phyloP scores from a whole-genome alignment of 2,797 vertebrate species.

The Astyanax mexicanus region DNA sequence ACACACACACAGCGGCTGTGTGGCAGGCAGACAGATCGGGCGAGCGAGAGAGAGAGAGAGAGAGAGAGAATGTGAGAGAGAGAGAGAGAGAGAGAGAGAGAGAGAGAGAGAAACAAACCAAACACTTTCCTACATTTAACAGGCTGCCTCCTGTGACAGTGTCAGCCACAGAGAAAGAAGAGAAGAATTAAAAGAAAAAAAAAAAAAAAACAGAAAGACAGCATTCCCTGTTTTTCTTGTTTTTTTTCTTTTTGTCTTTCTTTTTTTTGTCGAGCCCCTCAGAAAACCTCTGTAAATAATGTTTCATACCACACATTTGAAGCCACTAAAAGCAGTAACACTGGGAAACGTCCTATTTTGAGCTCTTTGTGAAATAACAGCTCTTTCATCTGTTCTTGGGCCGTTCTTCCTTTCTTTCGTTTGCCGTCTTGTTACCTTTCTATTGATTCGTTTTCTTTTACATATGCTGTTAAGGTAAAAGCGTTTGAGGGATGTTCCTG shows the following conservation, averaged over 20 bases:
- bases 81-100: background rate
- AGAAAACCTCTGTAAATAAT: constrained; percentile 49
- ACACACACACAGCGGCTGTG: constrained; percentile 49
- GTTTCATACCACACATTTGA: constrained; percentile 41
- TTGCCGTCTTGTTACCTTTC: constrained; percentile 15
- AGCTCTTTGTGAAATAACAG: constrained; percentile 44
- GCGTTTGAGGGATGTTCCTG: constrained; percentile 5
- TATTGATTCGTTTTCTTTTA: background rate
- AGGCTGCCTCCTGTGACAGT: constrained; percentile 53
- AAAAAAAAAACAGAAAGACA: no score
- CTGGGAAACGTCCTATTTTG: constrained; percentile 35
- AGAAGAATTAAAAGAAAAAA: no score
- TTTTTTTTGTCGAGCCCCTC: constrained; percentile 13
- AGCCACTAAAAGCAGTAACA: constrained; percentile 39
- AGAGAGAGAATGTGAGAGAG: background rate
- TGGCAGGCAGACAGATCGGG: constrained; percentile 42
- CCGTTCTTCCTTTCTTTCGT: background rate
- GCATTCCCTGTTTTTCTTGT: constrained; percentile 8
- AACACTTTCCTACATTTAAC: constrained; percentile 50
- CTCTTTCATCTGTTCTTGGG: constrained; percentile 21
- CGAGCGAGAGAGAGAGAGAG: constrained; percentile 1
- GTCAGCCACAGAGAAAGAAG: constrained; percentile 40
- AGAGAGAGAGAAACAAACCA: constrained; percentile 38
- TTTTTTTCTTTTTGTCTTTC: background rate
- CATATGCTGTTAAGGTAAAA: constrained; percentile 17